A percentile compares a stretch with the other conserved stretches of the same genome.
Conservation (phyloP, 1,140 invertebrate species). For the Cherax destructor region DNA sequence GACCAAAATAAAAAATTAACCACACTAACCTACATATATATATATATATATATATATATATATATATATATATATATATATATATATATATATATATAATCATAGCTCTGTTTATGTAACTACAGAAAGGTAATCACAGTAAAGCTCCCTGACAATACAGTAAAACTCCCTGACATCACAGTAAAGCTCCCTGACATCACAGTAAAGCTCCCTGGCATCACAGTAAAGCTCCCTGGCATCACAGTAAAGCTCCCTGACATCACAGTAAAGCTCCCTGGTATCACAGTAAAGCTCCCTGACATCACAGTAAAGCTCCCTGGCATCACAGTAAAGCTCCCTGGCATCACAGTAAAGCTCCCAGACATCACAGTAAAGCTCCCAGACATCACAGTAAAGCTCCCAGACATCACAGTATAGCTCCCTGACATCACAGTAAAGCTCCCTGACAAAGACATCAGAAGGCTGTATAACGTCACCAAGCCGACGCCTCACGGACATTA, state of each 20-base stretch:
- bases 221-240: too few relatives aligned
- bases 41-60: neutral
- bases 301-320: neutral
- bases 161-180: too few relatives aligned
- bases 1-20: too few relatives aligned
- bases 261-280: too few relatives aligned
- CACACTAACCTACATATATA: too few relatives aligned
- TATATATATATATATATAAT: neutral
- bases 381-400: too few relatives aligned
- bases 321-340: neutral
- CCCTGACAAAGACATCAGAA: neutral
- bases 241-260: too few relatives aligned
- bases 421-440: neutral
- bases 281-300: too few relatives aligned
- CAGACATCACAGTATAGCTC: neutral
- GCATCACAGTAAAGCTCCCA: neutral
- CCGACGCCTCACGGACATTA: neutral
- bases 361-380: too few relatives aligned
- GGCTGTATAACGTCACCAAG: neutral
- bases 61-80: conserved; percentile 12
- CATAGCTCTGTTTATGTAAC: neutral
- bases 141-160: too few relatives aligned
- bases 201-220: too few relatives aligned
- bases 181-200: too few relatives aligned
- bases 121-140: neutral